Conservation (phyloP, 2,797 vertebrate species). For the Myotis daubentonii region DNA sequence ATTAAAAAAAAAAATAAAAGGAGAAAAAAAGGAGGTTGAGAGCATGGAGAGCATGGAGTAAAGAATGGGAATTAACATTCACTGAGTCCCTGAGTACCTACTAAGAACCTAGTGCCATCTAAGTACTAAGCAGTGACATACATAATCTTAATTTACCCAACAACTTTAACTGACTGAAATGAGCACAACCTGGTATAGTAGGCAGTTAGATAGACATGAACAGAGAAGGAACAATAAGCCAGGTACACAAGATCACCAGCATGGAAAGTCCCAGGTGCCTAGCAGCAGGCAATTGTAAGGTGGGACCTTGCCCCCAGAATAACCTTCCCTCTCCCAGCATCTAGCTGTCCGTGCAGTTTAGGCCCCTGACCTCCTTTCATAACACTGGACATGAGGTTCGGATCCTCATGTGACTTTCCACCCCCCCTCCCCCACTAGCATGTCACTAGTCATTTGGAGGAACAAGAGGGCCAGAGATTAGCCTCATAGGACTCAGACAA, state of each 20-base stretch:
- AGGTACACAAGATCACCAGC: neutral
- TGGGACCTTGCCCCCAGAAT: neutral
- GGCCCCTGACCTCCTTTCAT: neutral
- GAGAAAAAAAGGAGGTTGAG: neutral
- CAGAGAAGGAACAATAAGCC: neutral
- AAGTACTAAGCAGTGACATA: neutral
- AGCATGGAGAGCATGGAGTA: neutral
- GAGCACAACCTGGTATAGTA: neutral
- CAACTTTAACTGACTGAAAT: neutral
- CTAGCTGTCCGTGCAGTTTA: neutral
- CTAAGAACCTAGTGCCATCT: neutral
- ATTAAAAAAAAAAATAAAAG: neutral
- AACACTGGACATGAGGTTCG: neutral
- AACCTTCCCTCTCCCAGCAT: neutral
- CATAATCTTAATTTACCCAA: neutral
- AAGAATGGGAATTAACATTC: neutral
- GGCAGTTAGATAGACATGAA: neutral
- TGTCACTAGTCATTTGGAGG: neutral
- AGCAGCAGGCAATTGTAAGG: neutral
- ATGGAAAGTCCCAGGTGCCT: neutral
- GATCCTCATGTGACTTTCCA: neutral
- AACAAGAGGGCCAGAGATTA: neutral
- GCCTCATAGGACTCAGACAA: neutral
- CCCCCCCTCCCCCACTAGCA: too few relatives aligned
- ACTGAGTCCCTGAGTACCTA: neutral